These are phyloP conservation scores for Labrus mixtus DNA, from an alignment of 2,113 vertebrate genomes.

Conservation along the genomic window DNA sequence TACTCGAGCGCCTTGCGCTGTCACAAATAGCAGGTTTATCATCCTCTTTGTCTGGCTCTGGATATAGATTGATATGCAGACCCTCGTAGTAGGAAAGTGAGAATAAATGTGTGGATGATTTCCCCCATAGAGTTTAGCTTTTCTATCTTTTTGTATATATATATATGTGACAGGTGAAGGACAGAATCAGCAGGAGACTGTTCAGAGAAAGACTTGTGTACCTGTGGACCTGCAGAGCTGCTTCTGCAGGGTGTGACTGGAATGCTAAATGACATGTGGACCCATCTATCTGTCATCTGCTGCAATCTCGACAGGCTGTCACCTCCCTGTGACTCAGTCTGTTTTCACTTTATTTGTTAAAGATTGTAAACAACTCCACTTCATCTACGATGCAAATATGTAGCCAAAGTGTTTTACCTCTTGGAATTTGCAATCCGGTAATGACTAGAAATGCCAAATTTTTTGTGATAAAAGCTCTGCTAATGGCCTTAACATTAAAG, in stretches of 20 bases:
- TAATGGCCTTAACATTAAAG: conserved; percentile 1
- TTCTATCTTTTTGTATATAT: not conserved
- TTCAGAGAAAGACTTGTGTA: not conserved
- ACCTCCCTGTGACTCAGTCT: conserved; percentile 8
- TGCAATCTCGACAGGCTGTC: conserved; percentile 20
- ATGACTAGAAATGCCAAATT: not conserved
- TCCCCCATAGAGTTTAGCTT: not conserved
- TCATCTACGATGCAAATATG: not conserved
- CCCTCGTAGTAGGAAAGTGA: not conserved
- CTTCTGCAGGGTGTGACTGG: conserved; percentile 35
- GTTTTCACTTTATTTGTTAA: conserved; percentile 9
- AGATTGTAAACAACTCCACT: conserved; percentile 8
- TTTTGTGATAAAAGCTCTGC: not conserved
- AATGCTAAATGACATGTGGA: not conserved
- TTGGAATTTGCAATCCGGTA: not conserved
- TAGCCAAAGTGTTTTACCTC: not conserved
- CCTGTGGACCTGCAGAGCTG: conserved; percentile 8
- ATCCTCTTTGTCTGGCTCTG: not conserved
- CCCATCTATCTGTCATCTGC: conserved; percentile 26
- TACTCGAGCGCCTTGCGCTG: not conserved
- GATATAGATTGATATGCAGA: not conserved
- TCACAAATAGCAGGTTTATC: not conserved
- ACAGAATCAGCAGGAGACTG: conserved; percentile 1
- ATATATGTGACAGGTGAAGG: not conserved
- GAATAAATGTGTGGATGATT: not conserved